Evolutionary conservation across 2,888 invertebrate genomes (phyloP).

Genomic region (Germaria angustata): DNA sequence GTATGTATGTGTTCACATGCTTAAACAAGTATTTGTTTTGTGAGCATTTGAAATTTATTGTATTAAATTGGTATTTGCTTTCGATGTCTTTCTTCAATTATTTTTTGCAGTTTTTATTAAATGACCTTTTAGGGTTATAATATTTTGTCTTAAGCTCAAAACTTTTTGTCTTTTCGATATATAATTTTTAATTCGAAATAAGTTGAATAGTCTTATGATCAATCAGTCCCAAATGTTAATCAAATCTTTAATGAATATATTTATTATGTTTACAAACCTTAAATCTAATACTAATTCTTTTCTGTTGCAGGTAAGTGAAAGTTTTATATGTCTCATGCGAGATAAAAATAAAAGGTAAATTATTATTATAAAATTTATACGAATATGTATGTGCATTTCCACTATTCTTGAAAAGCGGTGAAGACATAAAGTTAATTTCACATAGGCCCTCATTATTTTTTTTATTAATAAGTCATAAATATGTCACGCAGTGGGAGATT

Average conservation of each 20-base stretch:
- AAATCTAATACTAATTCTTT: not conserved
- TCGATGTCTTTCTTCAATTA: constrained; percentile 27
- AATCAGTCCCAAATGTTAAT: not conserved
- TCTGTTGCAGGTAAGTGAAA: not conserved
- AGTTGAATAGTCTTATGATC: not conserved
- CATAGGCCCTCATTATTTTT: no score
- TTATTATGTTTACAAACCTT: not conserved
- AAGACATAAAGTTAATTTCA: no score
- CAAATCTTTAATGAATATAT: not conserved
- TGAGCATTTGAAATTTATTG: constrained; percentile 37
- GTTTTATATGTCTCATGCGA: not conserved
- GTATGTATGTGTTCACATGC: no score
- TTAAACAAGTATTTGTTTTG: not conserved
- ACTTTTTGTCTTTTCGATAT: not conserved
- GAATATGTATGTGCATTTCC: no score
- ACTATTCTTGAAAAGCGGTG: no score
- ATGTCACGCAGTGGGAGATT: no score
- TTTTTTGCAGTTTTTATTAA: constrained; percentile 5
- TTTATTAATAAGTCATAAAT: no score
- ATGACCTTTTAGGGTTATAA: constrained; percentile 42
- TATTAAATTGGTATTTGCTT: constrained; percentile 24
- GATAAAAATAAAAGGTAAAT: not conserved
- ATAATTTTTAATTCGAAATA: not conserved
- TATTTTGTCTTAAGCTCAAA: not conserved
- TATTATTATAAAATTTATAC: no score